A percentile compares a stretch with the other conserved stretches of the same genome.
Evolutionary conservation across 64 coral and sea anemone species (phyloP).

Genomic region (Trachythela sp.): DNA sequence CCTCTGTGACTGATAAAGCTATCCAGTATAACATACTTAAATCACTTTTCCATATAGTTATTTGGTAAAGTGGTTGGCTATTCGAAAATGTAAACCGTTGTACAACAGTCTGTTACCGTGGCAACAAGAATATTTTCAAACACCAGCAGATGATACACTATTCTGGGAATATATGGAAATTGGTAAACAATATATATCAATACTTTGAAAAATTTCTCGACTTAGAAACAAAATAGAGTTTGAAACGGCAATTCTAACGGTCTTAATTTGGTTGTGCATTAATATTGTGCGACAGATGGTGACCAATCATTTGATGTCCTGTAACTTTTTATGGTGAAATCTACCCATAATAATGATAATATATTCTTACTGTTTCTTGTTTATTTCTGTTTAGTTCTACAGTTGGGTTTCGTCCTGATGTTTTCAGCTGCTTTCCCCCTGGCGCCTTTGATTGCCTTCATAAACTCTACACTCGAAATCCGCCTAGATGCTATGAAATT

Average conservation of each 20-base stretch:
- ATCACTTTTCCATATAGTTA: background rate
- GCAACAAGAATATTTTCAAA: background rate
- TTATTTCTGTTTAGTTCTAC: slow-evolving; percentile 39
- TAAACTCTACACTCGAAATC: slow-evolving; percentile 45
- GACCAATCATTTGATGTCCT: too few relatives aligned
- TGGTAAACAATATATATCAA: background rate
- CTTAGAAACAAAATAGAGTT: too few relatives aligned
- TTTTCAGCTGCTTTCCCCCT: slow-evolving; percentile 55
- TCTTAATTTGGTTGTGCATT: too few relatives aligned
- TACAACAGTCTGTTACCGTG: background rate
- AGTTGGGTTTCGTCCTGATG: slow-evolving; percentile 54
- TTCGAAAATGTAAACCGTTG: background rate
- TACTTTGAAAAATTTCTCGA: background rate
- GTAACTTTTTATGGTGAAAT: too few relatives aligned
- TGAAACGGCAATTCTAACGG: too few relatives aligned
- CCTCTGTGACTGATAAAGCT: too few relatives aligned
- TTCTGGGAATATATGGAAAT: slow-evolving; percentile 9
- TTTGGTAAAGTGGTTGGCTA: background rate
- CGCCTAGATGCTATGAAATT: slow-evolving; percentile 52
- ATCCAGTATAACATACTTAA: too few relatives aligned
- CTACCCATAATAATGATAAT: too few relatives aligned
- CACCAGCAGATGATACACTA: background rate
- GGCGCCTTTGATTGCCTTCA: slow-evolving; percentile 53
- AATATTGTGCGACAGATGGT: too few relatives aligned
- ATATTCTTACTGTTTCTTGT: background rate